Evolutionary conservation across 2,888 invertebrate genomes (phyloP).

Genomic region (Odontocerum albicorne): DNA sequence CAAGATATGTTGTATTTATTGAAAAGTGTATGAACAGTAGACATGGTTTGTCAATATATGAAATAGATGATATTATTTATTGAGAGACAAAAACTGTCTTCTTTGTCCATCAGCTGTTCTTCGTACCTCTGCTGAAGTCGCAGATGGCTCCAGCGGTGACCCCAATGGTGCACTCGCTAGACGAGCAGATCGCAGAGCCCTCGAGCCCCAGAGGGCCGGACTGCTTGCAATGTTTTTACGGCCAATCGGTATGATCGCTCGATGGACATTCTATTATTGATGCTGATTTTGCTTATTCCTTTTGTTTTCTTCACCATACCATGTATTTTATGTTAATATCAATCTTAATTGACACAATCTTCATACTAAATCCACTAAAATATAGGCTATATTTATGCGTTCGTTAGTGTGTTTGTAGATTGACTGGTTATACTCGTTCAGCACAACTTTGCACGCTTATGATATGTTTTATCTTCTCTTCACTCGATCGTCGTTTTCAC

Average conservation of each 20-base stretch:
- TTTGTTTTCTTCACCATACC: constrained; percentile 5
- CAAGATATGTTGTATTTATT: too few species aligned
- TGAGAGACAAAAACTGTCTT: constrained; percentile 4
- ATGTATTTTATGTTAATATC: constrained; percentile 5
- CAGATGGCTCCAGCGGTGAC: constrained; percentile 5
- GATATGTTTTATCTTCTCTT: constrained; percentile 11
- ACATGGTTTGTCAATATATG: too few species aligned
- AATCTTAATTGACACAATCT: constrained; percentile 1
- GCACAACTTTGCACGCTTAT: constrained; percentile 19
- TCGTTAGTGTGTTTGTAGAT: too few species aligned
- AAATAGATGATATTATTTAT: too few species aligned
- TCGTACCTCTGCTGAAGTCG: constrained; percentile 14
- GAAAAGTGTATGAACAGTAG: too few species aligned
- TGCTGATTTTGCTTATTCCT: constrained; percentile 16
- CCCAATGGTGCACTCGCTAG: not conserved
- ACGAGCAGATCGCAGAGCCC: constrained; percentile 2
- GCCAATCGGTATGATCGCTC: constrained; percentile 17
- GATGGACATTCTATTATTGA: constrained; percentile 7
- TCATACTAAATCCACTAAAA: constrained; percentile 6
- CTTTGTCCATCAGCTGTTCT: constrained; percentile 18
- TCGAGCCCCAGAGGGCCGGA: constrained; percentile 10
- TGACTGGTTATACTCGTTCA: too few species aligned
- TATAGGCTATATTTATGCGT: too few species aligned
- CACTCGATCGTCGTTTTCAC: constrained; percentile 13
- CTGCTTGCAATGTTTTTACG: constrained; percentile 19